Base-by-base conservation (phyloP, 2,113 vertebrate species). In the Rhadina sibilatrix region DNA sequence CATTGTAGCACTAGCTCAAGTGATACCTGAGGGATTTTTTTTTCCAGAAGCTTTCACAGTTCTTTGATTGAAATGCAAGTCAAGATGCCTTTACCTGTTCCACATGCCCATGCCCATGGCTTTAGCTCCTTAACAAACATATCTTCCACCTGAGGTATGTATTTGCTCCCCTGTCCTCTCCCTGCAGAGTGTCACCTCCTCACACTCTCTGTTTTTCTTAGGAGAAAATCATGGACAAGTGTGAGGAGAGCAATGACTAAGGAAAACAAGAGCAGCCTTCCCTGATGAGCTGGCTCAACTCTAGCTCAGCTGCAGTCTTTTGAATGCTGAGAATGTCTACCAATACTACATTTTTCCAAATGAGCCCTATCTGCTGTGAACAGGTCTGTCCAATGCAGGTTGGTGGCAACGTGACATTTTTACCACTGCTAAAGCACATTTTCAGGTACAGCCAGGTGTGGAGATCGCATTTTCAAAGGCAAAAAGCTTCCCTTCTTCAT, bases 401-500 rank as follows among this genome's bases (percentile, higher is more conserved):
- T 54, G 37, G 42, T 61, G 40, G 8, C 61, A 69, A 69, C 0
- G 0, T 65, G 54, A 81, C 33, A 61, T 54, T 90, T 87, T 86
- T 70, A 77, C 52, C 59, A 50, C 52, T 21, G 19, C 19, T 83
- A 47, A 90, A 86, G 47, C 64, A 92, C 83, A 47, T 92, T 95
- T 92, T 93, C 83, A 90, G 79, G 65, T 83, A 88, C 68, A 89
- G 93, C 27, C 50, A 63, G 23, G 12, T 81, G 38, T 87, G 52
- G 68, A 90, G 54, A n/a, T 52, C 47, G 38, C 19, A 25, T 87
- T 95, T 94, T 92, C 68, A 89, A 93, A 95, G 52, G 86, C 38
- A 83, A 38, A 83, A 90, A 70, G 2, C 54, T 86, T 54, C 30
- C 23, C 64, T 87, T 81, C 75, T 86, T 92, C 28, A 0, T 63